These are phyloP conservation scores for Tachina grossa DNA, from an alignment of 2,888 invertebrate species.

Conservation along the genomic window DNA sequence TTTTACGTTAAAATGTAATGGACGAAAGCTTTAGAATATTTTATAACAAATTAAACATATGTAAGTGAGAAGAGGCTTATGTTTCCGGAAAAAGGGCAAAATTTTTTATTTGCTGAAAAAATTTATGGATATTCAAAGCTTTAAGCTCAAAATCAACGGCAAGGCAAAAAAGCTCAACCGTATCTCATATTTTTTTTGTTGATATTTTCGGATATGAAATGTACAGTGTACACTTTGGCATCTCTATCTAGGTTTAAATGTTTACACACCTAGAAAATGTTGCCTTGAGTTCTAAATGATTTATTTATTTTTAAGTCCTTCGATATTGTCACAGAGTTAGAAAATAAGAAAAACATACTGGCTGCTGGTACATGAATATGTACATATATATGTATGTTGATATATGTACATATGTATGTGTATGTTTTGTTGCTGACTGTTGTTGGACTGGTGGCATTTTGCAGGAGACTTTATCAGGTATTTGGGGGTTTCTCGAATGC, in stretches of 20 bases:
- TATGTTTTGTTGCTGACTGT: background rate
- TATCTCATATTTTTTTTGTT: background rate
- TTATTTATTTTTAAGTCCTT: slow-evolving; percentile 61
- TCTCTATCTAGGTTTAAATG: background rate
- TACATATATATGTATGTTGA: too few relatives aligned
- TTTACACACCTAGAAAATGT: slow-evolving; percentile 31
- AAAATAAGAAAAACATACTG: slow-evolving; percentile 21
- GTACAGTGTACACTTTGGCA: background rate
- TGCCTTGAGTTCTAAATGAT: slow-evolving; percentile 65
- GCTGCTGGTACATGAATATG: background rate
- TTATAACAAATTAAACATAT: too few relatives aligned
- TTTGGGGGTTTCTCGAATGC: background rate
- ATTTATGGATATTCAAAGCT: too few relatives aligned
- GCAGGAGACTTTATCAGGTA: background rate
- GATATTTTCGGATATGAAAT: background rate
- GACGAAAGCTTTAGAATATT: too few relatives aligned
- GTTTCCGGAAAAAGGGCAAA: too few relatives aligned
- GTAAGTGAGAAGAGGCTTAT: too few relatives aligned
- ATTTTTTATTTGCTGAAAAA: too few relatives aligned
- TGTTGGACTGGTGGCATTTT: background rate
- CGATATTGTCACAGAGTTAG: slow-evolving; percentile 54
- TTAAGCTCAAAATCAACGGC: too few relatives aligned
- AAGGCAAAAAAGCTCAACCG: too few relatives aligned
- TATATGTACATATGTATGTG: too few relatives aligned
- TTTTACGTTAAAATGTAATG: too few relatives aligned